These are phyloP conservation scores for Drosophila cardini DNA, from an alignment of 1,140 invertebrate species.

Conservation along the genomic window DNA sequence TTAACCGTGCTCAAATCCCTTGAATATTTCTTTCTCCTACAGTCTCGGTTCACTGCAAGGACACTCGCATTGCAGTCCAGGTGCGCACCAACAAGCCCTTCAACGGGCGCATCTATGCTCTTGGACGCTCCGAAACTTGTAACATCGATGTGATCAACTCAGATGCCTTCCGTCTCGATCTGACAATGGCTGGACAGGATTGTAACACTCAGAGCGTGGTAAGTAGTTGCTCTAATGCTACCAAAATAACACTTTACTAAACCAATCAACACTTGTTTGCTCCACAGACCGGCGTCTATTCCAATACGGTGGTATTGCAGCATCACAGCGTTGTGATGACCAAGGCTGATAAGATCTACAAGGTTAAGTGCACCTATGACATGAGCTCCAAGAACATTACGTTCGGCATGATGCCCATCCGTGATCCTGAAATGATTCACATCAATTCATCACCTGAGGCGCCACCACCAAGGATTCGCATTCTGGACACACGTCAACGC, in stretches of 20 bases:
- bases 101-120: slow-evolving; percentile 96
- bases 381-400: slow-evolving; percentile 98
- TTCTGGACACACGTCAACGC: slow-evolving; percentile 92
- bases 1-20: too few species aligned
- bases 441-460: slow-evolving; percentile 97
- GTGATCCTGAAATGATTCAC: slow-evolving; percentile 97
- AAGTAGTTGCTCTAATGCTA: too few species aligned
- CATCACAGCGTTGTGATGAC: slow-evolving; percentile 98
- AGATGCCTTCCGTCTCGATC: slow-evolving; percentile 95
- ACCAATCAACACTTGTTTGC: too few species aligned
- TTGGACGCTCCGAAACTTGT: slow-evolving; percentile 96
- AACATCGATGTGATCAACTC: slow-evolving; percentile 97
- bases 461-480: slow-evolving; percentile 96
- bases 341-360: slow-evolving; percentile 98
- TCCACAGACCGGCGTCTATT: slow-evolving; percentile 95
- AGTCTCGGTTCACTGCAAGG: slow-evolving; percentile 97
- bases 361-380: slow-evolving; percentile 98
- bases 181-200: slow-evolving; percentile 96
- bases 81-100: slow-evolving; percentile 96
- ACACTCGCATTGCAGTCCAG: slow-evolving; percentile 96
- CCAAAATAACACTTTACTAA: too few species aligned
- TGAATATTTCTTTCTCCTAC: slow-evolving; percentile 43
- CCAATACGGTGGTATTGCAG: slow-evolving; percentile 97
- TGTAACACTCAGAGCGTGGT: slow-evolving; percentile 97
- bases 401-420: slow-evolving; percentile 98